phyloP scores from a whole-genome alignment of 2,113 vertebrate genomes.

The Elaphurus davidianus region DNA sequence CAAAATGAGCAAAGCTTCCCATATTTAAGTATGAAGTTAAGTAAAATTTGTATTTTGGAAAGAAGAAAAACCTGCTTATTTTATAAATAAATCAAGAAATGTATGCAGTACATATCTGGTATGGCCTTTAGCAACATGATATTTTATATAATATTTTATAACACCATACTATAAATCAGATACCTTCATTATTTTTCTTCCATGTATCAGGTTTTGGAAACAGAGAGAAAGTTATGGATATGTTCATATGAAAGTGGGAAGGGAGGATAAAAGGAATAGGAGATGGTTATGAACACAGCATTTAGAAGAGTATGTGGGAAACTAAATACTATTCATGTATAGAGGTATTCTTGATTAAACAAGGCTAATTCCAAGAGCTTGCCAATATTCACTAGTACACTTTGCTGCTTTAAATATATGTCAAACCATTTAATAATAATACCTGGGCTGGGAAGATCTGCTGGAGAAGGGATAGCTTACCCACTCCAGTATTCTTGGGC shows the following conservation, averaged over 20 bases:
- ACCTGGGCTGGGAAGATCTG: neutral
- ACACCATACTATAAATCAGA: neutral
- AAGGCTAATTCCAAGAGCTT: neutral
- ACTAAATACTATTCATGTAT: neutral
- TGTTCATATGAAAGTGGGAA: neutral
- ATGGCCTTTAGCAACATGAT: neutral
- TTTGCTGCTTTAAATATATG: neutral
- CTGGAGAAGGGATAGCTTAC: neutral
- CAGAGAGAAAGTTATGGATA: neutral
- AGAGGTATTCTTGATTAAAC: neutral
- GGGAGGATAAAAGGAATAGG: neutral
- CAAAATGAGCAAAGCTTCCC: neutral
- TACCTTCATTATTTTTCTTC: neutral
- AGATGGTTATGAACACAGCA: neutral
- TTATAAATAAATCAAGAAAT: slow-evolving; percentile 7
- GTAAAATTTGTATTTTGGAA: neutral
- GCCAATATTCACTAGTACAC: neutral
- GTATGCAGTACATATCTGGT: neutral
- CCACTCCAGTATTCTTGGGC: neutral
- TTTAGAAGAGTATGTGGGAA: neutral
- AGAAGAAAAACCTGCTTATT: neutral
- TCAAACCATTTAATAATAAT: neutral
- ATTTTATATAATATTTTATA: neutral
- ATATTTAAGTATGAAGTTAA: neutral
- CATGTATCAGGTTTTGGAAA: neutral